Conservation (phyloP, 2,888 invertebrate genomes). For the Eupithecia inturbata region DNA sequence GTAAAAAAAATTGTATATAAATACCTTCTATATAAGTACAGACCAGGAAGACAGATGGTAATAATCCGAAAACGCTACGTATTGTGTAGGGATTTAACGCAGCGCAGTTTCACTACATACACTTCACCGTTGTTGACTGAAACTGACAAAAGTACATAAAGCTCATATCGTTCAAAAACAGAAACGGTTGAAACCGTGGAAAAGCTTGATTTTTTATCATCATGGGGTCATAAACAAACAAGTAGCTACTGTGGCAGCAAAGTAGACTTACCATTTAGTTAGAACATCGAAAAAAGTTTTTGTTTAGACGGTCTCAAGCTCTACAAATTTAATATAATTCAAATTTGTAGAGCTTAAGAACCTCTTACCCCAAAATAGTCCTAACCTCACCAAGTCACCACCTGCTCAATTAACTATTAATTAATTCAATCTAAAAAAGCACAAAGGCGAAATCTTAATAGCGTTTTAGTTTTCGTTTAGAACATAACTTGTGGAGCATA, state of each 20-base stretch:
- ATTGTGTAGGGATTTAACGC: not conserved
- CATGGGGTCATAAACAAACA: not conserved
- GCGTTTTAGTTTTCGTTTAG: slow-evolving; percentile 54
- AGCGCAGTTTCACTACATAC: not conserved
- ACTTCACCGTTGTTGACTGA: not conserved
- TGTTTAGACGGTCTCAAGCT: no score
- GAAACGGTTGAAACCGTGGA: not conserved
- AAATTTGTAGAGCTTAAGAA: no score
- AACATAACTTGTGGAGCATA: slow-evolving; percentile 67
- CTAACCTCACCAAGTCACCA: not conserved
- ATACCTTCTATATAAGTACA: no score
- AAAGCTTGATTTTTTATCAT: not conserved
- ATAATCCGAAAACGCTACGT: not conserved
- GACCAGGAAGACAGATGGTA: no score
- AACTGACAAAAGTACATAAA: not conserved
- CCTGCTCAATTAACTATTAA: not conserved
- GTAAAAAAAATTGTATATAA: no score
- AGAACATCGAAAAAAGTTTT: no score
- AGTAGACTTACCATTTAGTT: no score
- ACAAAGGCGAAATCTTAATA: not conserved
- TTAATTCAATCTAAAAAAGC: not conserved
- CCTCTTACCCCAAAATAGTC: no score
- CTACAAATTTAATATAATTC: no score
- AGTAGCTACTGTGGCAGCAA: not conserved
- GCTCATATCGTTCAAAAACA: not conserved